A percentile compares a stretch with the other conserved stretches of the same genome.
phyloP scores from a whole-genome alignment of 2,797 vertebrate genomes.

The Alca torda region DNA sequence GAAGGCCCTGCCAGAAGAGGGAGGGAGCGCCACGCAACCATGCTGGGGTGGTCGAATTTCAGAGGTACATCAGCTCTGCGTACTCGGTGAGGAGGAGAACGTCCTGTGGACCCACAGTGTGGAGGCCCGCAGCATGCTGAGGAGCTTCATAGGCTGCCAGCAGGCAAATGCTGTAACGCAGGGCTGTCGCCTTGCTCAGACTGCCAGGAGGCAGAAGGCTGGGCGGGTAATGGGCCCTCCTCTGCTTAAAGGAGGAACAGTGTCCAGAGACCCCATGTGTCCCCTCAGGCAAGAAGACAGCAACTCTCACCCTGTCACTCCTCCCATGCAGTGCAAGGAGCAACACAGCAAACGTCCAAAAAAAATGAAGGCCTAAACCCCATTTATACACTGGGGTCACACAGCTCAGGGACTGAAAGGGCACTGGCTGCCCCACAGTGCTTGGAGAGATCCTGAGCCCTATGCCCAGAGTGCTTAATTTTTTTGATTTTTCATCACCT shows the following conservation, averaged over 20 bases:
- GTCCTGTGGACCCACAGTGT: no score
- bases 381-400: neutral
- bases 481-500: fast-evolving
- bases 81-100: fast-evolving
- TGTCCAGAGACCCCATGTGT: no score
- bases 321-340: neutral
- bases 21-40: neutral
- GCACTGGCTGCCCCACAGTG: fast-evolving
- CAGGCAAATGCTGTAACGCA: neutral
- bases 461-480: fast-evolving
- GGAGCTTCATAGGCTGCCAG: neutral
- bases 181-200: neutral
- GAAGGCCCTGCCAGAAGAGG: neutral
- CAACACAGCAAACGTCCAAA: neutral
- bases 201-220: neutral
- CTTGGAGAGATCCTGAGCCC: neutral
- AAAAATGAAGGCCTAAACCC: fast-evolving
- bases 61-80: neutral
- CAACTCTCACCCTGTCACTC: neutral
- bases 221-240: no score
- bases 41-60: neutral
- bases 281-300: neutral
- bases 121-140: fast-evolving
- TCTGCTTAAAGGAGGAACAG: no score
- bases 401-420: no score